Evolutionary conservation across 2,113 vertebrate species (phyloP), one percentile per base, ranked within the genome.

Genomic region (Indicator maculatus): DNA sequence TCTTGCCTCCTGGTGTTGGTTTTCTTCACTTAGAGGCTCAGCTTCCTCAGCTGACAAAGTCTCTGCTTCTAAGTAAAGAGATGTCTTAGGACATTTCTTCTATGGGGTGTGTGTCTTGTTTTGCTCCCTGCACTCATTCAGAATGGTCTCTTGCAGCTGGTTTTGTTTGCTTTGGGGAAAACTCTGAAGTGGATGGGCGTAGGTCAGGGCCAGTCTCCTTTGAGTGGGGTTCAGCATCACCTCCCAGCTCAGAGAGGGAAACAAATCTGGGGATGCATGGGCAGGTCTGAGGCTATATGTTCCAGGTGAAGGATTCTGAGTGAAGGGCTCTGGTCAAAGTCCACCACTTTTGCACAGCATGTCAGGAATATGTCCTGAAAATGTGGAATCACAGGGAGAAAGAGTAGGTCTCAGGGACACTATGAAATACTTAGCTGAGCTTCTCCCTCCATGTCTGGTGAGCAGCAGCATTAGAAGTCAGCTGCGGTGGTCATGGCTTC

Each of bases 161-260:
- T 90, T 86, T 60, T 70, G 60, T 63, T 65, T 70, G 31, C 31
- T 86, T 77, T 82, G 61, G 65, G 53, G n/a, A 86, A 90, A 52
- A 28, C n/a, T 31, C 60, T 64, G 47, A 56, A 88, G 47, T 6
- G 5, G 33, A 56, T 60, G 38, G 33, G 19, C 56, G 44, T 5
- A 66, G 56, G n/a, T 72, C 0, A 0, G 52, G 85, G 64, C 24
- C 36, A 85, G 50, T 36, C 50, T 63, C 17, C 67, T 77, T 21
- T 52, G 61, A 55, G 24, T 38, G 23, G 52, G 19, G 65, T n/a
- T 71, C 65, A 86, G 72, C 69, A 60, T 67, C 72, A 41, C 24
- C 47, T 77, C 14, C 9, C 0, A 0, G 27, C n/a, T 86, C 52
- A 77, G 24, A 1, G 5, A 3, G 12, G 3, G 23, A 11, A 30